Conservation (phyloP, 2,113 vertebrate species). For the Pachycephala philippinensis region DNA sequence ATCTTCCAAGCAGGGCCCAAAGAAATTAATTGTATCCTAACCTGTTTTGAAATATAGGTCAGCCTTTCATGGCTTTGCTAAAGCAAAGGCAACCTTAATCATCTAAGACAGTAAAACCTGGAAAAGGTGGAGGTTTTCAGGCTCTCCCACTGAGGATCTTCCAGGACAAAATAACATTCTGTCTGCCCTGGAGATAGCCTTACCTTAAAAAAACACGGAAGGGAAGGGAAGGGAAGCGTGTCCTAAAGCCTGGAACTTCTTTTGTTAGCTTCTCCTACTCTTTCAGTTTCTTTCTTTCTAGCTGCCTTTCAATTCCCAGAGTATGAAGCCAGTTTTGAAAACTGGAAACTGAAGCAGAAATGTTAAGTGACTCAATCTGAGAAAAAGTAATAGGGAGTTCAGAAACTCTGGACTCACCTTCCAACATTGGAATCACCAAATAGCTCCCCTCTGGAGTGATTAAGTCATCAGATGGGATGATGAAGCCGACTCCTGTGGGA, state of each 20-base stretch:
- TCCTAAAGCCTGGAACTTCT: background rate
- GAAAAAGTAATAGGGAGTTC: background rate
- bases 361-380: background rate
- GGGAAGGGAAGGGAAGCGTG: no score
- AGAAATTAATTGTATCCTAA: constrained; percentile 27
- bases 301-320: background rate
- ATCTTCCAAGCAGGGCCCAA: constrained; percentile 3
- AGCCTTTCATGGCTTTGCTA: background rate
- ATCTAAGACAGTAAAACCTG: background rate
- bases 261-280: background rate
- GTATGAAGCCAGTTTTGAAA: background rate
- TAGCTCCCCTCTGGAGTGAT: background rate
- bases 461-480: background rate
- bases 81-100: background rate
- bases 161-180: background rate
- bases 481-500: background rate
- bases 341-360: background rate
- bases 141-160: background rate
- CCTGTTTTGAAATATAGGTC: constrained; percentile 42
- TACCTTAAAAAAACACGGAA: background rate
- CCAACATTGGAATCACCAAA: background rate
- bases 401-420: background rate
- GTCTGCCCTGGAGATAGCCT: background rate
- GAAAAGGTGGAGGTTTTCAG: background rate
- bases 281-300: background rate